Evolutionary conservation across 1,140 invertebrate genomes (phyloP), one percentile per base, ranked within the genome.

Genomic region (Bombus polaris): DNA sequence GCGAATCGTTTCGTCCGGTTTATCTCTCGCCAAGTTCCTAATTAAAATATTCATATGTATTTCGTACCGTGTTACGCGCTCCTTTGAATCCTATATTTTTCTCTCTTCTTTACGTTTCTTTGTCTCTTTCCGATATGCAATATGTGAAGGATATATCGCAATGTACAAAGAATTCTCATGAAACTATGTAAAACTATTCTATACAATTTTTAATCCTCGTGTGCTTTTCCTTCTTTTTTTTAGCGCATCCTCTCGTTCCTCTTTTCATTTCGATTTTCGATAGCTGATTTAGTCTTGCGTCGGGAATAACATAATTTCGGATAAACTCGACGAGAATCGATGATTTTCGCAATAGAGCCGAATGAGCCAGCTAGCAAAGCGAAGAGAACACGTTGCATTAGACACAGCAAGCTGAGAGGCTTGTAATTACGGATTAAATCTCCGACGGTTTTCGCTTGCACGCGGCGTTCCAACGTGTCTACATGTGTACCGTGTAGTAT

Each of bases 21-120:
- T 37, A 71, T 72, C 72, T 76, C 28, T 62, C 73, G 66, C 75
- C 53, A 39, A 32, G 74, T 6, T 9, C 37, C 68, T 81, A 90
- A 90, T 90, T 90, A 90, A 90, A 85, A 85, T 85, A 78, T 82
- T 72, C 75, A 87, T 79, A 53, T 53, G 18, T 53, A 76, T 62
- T 44, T 44, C 28, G 39, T 28, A 42, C 62, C 65, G 53, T 76
- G 78, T 62, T 28, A 3, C 28, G 22, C n/a, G 62, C 65, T 44
- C 37, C 18, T 37, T 37, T 8, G 42, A 37, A 8, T 18, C 18
- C 28, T 10, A 25, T 70, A 35, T 35, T 32, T 35, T 22, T 66
- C 13, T 32, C n/a, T 32, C n/a, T 32, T 4, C 13, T 4, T 62
- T 12, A 62, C 25, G 25, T 8, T 53, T 53, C 47, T 22, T 53